Base-by-base conservation (phyloP, 1,140 invertebrate genomes). In the Neuroterus valhalla region DNA sequence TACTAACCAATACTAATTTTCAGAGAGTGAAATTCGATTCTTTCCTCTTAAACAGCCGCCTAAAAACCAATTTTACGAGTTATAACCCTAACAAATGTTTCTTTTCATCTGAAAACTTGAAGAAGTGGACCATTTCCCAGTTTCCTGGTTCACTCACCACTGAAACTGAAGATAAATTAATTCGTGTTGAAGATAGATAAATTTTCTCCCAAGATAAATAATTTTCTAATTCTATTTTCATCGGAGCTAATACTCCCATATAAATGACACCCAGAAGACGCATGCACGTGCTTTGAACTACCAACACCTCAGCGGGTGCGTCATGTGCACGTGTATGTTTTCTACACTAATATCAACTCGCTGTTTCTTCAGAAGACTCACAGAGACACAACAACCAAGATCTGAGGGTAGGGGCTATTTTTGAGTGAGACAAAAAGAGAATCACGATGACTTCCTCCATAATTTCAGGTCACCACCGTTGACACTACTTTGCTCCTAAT, bases 341-440 rank as follows among this genome's bases (percentile, higher is more conserved):
- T 46, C 71, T 71, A 62, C 43, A 44, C 43, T 71, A 17, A 44
- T 68, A 68, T 45, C 15, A 21, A 15, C 19, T 42, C 43, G 31
- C 12, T 50, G 17, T 23, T 2, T 23, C 8, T n/a, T 55, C 43
- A 19, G 46, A 12, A 46, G 68, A 38, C 48, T 46, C n/a, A 50
- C 70, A 52, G 55, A 71, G 43, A 12, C 69, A 48, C 48, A 50
- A 19, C 19, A 19, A 21, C 17, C 8, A 6, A 31, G 68, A 45
- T 21, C 67, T n/a, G 66, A 78, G 78, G 50, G 70, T 71, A 66
- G 71, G 78, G 82, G 82, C 84, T 86, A 86, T 86, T 86, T 86
- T 86, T 85, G 81, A 78, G 80, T 79, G 44, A 26, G 50, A 71
- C 76, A 86, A 86, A 85, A 79, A 84, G 84, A 86, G 78, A 81